Conservation (phyloP, 2,797 vertebrate genomes). For the Myoxocephalus aenaeus region DNA sequence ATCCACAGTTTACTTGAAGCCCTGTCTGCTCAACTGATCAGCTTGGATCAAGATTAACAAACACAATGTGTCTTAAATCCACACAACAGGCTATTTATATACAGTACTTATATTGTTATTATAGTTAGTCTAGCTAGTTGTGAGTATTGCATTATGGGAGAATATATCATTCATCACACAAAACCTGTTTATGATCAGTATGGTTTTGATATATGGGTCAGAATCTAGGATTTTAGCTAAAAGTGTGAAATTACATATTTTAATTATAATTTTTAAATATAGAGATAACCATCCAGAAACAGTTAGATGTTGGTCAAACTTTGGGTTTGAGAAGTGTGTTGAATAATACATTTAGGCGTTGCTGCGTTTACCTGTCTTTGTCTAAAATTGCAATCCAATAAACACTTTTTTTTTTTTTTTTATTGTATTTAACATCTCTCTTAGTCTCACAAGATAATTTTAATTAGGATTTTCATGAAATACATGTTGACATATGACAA, state of each 20-base stretch:
- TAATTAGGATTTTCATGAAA: background rate
- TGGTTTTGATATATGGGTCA: background rate
- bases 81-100: background rate
- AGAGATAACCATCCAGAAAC: background rate
- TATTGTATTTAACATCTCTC: background rate
- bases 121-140: background rate
- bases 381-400: no score
- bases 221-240: background rate
- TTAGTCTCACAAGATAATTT: background rate
- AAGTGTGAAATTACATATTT: background rate
- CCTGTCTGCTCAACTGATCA: constrained; percentile 1
- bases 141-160: background rate
- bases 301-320: background rate
- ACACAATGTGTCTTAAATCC: background rate
- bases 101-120: background rate
- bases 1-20: constrained; percentile 5
- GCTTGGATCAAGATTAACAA: background rate
- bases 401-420: no score
- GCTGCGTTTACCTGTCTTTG: background rate
- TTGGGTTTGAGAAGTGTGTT: background rate
- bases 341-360: background rate
- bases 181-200: background rate
- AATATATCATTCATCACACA: background rate
- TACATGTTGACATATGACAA: background rate
- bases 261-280: background rate